Evolutionary conservation across 2,113 vertebrate species (phyloP).

Genomic region (Mesitornis unicolor): DNA sequence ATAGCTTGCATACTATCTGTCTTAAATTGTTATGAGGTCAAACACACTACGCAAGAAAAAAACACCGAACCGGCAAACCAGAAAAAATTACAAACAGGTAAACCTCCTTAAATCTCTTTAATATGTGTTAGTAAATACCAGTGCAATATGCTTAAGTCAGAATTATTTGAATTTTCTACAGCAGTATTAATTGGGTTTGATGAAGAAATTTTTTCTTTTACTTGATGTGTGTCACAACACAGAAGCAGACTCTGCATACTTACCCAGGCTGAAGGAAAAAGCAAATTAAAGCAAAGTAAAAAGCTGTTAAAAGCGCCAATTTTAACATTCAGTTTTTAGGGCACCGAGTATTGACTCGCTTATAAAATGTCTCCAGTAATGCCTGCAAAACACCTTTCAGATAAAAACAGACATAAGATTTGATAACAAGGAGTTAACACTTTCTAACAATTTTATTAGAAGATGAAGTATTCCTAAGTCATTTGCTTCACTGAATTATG

Average conservation of each 20-base stretch:
- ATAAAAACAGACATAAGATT: neutral
- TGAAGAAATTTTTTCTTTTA: neutral
- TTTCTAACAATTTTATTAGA: neutral
- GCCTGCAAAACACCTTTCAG: neutral
- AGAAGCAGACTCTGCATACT: neutral
- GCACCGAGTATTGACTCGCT: neutral
- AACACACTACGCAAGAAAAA: neutral
- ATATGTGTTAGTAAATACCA: neutral
- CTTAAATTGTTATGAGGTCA: neutral
- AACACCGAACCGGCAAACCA: fast-evolving
- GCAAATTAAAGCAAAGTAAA: neutral
- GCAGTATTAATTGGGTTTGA: neutral
- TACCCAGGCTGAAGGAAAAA: neutral
- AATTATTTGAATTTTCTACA: neutral
- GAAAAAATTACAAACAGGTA: neutral
- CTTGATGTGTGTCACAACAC: neutral
- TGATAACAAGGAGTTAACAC: neutral
- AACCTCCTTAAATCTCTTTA: neutral
- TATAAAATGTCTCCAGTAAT: neutral
- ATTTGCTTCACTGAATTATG: neutral
- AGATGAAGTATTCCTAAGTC: neutral
- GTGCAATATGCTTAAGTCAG: neutral
- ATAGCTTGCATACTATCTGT: neutral
- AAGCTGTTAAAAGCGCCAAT: neutral
- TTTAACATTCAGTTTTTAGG: neutral